phyloP scores from a whole-genome alignment of 2,113 vertebrate species.

The Lathamus discolor region DNA sequence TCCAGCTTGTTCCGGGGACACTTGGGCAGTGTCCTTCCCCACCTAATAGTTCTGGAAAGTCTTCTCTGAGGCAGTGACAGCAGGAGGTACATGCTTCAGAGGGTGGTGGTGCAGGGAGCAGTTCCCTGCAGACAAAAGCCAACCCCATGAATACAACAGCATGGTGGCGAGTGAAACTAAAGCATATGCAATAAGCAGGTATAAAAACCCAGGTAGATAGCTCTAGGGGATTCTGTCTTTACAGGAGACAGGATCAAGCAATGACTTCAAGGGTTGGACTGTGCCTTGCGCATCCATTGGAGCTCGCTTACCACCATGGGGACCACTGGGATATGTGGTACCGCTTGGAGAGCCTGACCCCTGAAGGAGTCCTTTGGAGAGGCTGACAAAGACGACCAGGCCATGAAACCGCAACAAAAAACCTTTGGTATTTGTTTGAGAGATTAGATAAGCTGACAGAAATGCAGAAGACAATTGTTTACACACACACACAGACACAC shows the following conservation, averaged over 20 bases:
- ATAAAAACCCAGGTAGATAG: neutral
- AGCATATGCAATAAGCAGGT: neutral
- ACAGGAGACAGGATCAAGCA: neutral
- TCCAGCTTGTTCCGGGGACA: neutral
- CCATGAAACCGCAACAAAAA: neutral
- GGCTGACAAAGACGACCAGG: neutral
- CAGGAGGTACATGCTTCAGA: neutral
- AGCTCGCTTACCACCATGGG: rapidly evolving
- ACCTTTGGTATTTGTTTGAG: conserved; percentile 19
- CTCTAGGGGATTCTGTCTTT: neutral
- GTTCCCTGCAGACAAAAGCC: neutral
- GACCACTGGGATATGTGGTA: rapidly evolving
- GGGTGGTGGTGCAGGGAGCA: neutral
- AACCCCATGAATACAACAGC: neutral
- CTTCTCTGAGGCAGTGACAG: neutral
- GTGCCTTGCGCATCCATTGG: neutral
- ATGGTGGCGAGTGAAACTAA: neutral
- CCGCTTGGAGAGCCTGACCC: neutral
- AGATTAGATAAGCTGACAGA: conserved; percentile 56
- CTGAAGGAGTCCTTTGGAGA: neutral
- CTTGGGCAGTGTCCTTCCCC: neutral
- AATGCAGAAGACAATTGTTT: conserved; percentile 50
- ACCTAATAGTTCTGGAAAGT: neutral
- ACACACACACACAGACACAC: neutral
- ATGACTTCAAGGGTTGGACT: neutral